These are phyloP conservation scores for Tamandua tetradactyla DNA, from an alignment of 2,797 vertebrate species.

Conservation along the genomic window DNA sequence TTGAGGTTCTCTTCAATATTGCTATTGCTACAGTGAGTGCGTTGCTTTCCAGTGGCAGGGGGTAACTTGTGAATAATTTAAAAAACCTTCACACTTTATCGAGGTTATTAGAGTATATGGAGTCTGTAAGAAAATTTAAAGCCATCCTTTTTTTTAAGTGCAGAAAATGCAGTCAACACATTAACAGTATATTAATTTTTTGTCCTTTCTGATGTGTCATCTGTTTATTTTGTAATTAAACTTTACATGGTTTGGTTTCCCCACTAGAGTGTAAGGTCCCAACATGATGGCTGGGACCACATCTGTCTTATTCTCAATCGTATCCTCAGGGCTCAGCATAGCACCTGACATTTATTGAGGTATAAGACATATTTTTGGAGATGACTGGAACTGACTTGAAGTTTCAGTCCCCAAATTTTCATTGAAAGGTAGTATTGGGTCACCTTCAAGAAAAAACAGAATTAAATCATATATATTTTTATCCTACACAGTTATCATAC, in stretches of 20 bases:
- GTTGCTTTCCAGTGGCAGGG: background rate
- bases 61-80: background rate
- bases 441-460: background rate
- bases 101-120: background rate
- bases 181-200: background rate
- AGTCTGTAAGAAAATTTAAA: background rate
- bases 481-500: background rate
- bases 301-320: background rate
- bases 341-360: background rate
- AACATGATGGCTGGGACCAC: background rate
- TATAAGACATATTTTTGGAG: background rate
- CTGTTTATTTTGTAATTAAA: background rate
- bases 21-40: background rate
- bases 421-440: background rate
- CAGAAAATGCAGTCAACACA: background rate
- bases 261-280: background rate
- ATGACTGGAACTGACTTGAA: background rate
- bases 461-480: background rate
- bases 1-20: background rate
- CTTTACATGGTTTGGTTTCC: background rate
- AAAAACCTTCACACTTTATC: background rate
- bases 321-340: background rate
- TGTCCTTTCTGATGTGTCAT: background rate
- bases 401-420: background rate
- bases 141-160: background rate